Conservation (phyloP, 2,888 invertebrate genomes). For the Folsomia candida region DNA sequence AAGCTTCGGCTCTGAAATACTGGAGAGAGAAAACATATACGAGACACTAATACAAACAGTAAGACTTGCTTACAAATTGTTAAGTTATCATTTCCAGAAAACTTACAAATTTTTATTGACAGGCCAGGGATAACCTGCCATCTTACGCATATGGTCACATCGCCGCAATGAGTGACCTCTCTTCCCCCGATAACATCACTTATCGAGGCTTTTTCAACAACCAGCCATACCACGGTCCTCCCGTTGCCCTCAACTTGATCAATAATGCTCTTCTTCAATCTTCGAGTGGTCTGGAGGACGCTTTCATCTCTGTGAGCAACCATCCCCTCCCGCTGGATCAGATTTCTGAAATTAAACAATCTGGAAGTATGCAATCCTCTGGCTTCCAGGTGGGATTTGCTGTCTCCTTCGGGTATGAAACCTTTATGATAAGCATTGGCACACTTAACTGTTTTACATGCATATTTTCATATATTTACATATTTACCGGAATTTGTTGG, state of each 20-base stretch:
- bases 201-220: conserved; percentile 74
- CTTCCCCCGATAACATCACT: conserved; percentile 23
- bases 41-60: conserved; percentile 24
- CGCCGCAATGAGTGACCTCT: not conserved
- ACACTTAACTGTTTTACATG: too few species aligned
- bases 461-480: too few species aligned
- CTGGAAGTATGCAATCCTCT: conserved; percentile 15
- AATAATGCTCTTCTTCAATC: conserved; percentile 60
- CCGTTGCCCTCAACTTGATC: conserved; percentile 64
- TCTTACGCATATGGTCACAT: conserved; percentile 52
- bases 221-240: conserved; percentile 72
- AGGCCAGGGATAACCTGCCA: conserved; percentile 52
- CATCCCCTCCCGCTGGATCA: conserved; percentile 67
- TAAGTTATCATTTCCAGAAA: not conserved
- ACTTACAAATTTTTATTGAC: not conserved
- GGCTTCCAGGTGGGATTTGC: conserved; percentile 56
- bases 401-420: conserved; percentile 64
- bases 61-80: too few species aligned
- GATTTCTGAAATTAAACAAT: conserved; percentile 56
- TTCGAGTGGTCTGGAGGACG: conserved; percentile 45
- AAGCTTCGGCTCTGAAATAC: conserved; percentile 10
- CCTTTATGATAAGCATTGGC: too few species aligned
- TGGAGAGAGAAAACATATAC: conserved; percentile 6
- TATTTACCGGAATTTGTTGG: too few species aligned
- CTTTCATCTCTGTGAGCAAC: conserved; percentile 59